Evolutionary conservation across 2,888 invertebrate species (phyloP).

Genomic region (Euplexia lucipara): DNA sequence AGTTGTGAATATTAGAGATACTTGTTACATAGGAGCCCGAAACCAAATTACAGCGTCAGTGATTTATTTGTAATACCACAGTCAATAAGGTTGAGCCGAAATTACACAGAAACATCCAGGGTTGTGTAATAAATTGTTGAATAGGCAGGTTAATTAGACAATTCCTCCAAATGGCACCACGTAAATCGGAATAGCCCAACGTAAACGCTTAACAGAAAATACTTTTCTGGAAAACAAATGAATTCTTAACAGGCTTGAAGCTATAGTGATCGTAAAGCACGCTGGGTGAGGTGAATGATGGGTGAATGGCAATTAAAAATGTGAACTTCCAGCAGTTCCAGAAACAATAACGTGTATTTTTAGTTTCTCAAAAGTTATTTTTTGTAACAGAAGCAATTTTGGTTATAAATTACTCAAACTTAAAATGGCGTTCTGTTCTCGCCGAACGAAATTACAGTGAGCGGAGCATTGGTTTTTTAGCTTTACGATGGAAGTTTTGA

Average conservation of each 20-base stretch:
- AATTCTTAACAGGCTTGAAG: conserved; percentile 73
- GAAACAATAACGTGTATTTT: conserved; percentile 46
- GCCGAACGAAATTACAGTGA: conserved; percentile 56
- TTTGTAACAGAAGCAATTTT: conserved; percentile 51
- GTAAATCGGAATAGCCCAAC: conserved; percentile 79
- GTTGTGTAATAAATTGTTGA: conserved; percentile 84
- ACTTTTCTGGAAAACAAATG: conserved; percentile 75
- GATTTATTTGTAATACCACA: conserved; percentile 79
- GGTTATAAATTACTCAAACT: conserved; percentile 58
- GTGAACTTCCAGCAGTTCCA: conserved; percentile 28
- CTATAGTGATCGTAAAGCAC: conserved; percentile 65
- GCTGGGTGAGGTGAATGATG: conserved; percentile 33
- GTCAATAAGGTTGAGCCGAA: conserved; percentile 80
- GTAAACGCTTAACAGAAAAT: conserved; percentile 75
- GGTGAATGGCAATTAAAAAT: conserved; percentile 63
- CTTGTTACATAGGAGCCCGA: conserved; percentile 63
- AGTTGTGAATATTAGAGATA: conserved; percentile 51
- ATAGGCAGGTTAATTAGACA: conserved; percentile 88
- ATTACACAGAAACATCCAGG: conserved; percentile 79
- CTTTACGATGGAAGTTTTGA: conserved; percentile 77
- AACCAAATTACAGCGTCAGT: conserved; percentile 71
- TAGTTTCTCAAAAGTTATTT: conserved; percentile 38
- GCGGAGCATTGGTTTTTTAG: conserved; percentile 73
- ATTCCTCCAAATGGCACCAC: conserved; percentile 81
- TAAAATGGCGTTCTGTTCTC: conserved; percentile 48